A percentile compares a stretch with the other conserved stretches of the same genome.
Evolutionary conservation across 2,113 vertebrate species (phyloP).

Genomic region (Anolis carolinensis): DNA sequence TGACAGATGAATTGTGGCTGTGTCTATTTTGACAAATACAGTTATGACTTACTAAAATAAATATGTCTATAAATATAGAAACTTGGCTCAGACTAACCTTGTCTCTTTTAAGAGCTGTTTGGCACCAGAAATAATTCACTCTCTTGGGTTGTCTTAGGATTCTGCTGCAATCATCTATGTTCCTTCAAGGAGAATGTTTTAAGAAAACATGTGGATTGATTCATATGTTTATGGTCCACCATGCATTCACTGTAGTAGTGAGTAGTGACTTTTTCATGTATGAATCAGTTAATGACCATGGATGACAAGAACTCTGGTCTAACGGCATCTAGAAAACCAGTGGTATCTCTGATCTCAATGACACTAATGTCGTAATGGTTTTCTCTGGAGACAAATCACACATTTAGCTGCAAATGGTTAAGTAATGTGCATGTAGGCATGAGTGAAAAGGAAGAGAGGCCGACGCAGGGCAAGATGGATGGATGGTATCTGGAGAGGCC

Average conservation of each 20-base stretch:
- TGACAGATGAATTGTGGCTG: constrained; percentile 15
- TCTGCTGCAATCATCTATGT: not conserved
- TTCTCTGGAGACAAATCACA: not conserved
- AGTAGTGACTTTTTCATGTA: not conserved
- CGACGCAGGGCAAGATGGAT: too few relatives aligned
- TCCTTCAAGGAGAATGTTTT: not conserved
- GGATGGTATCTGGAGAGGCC: too few relatives aligned
- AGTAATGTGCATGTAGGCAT: not conserved
- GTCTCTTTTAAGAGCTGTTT: not conserved
- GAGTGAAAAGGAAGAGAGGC: too few relatives aligned
- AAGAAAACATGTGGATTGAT: not conserved
- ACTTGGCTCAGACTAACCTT: not conserved
- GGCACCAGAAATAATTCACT: not conserved
- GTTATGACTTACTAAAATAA: not conserved
- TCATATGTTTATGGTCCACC: not conserved
- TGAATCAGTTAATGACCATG: not conserved
- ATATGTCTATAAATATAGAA: constrained; percentile 18
- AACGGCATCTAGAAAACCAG: too few relatives aligned
- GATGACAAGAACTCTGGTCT: not conserved
- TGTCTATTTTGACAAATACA: constrained; percentile 22
- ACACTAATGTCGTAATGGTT: not conserved
- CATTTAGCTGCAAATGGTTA: not conserved
- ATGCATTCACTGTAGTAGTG: not conserved
- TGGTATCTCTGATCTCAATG: not conserved
- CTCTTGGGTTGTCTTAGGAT: not conserved